phyloP scores from a whole-genome alignment of 1,140 invertebrate species.

The Drosophila serrata region DNA sequence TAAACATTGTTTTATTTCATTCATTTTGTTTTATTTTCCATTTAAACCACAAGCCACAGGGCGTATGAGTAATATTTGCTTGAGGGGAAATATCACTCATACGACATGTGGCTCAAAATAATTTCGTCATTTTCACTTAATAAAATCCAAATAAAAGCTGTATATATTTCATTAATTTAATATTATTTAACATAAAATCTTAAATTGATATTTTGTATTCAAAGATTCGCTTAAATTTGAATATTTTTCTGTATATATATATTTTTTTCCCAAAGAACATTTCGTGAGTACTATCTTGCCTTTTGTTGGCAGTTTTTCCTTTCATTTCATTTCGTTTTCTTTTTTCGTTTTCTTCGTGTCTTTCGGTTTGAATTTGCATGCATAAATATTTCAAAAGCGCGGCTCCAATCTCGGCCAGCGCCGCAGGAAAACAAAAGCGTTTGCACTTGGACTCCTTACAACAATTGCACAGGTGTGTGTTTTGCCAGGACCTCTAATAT shows the following conservation, averaged over 20 bases:
- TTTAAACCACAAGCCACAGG: neutral
- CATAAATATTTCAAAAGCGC: constrained; percentile 71
- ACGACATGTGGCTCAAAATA: neutral
- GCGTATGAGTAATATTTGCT: constrained; percentile 14
- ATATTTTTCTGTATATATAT: neutral
- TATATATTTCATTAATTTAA: neutral
- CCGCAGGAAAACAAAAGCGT: constrained; percentile 33
- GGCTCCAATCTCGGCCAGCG: constrained; percentile 45
- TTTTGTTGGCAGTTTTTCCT: constrained; percentile 28
- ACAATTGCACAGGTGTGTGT: constrained; percentile 36
- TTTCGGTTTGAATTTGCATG: constrained; percentile 66
- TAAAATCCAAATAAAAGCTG: neutral
- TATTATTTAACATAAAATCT: neutral
- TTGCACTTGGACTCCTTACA: constrained; percentile 52
- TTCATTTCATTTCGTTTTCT: constrained; percentile 31
- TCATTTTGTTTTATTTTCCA: no score
- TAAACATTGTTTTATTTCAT: no score
- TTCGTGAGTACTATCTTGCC: constrained; percentile 25
- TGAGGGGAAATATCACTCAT: neutral
- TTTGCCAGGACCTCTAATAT: constrained; percentile 23
- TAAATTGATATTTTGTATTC: no score
- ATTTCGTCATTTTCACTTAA: no score
- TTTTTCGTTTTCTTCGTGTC: constrained; percentile 19
- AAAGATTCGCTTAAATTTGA: neutral
- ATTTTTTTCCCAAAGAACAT: neutral